Evolutionary conservation across 2,888 invertebrate genomes (phyloP), one percentile per base, ranked within the genome.

Genomic region (Acrobasis repandana): DNA sequence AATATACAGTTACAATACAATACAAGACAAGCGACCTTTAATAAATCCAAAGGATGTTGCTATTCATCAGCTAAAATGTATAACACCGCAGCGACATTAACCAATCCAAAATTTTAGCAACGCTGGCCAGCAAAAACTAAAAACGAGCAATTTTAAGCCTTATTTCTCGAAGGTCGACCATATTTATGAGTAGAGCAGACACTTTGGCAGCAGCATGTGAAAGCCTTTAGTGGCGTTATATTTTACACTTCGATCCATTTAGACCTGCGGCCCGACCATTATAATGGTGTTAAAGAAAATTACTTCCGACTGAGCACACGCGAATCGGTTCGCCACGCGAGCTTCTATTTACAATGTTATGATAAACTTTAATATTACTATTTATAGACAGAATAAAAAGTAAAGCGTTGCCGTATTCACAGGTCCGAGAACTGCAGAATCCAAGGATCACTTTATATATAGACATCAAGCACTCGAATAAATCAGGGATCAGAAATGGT

Each of bases 221-320:
- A 62, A 61, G 60, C 61, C 61, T 60, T 60, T 57, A 77, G 74
- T 69, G 71, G 65, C 73, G 73, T 76, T 74, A 75, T 79, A 80
- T 79, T 76, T 78, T 73, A 78, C 73, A 81, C 74, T 74, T 68
- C 64, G 71, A 67, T 65, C 73, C 71, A 76, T 82, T 79, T 77
- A 74, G 70, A 76, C 74, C 75, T 73, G 68, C 72, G 73, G 65
- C 72, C 71, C 72, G 60, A 64, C 69, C 66, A 77, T 83, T 83
- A 83, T 79, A 67, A 63, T 77, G 74, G 73, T 73, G 74, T 75
- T 72, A 72, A 76, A 70, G 78, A 75, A 82, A 82, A 85, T 85
- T 82, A 77, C 79, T 82, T 83, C 81, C 79, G 79, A 80, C 71
- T 77, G 72, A 74, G 74, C 75, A 74, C 80, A 82, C 80, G 80